phyloP scores from a whole-genome alignment of 2,888 invertebrate species.

The Heliothis peltigera region DNA sequence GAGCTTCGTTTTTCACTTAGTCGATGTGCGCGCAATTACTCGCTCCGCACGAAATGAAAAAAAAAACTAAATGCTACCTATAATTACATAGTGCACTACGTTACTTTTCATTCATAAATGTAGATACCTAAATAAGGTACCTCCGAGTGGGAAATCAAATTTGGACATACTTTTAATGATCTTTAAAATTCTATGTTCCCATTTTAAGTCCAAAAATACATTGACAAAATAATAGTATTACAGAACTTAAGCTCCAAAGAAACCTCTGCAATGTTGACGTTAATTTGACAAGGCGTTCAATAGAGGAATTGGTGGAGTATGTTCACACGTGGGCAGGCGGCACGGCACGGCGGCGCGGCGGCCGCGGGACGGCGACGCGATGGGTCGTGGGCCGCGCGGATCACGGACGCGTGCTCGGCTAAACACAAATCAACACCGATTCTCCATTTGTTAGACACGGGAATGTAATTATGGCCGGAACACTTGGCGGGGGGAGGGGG shows the following conservation, averaged over 20 bases:
- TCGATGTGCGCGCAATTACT: conserved; percentile 80
- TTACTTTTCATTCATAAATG: neutral
- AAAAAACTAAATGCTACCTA: conserved; percentile 38
- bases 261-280: conserved; percentile 23
- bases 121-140: conserved; percentile 2
- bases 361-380: conserved; percentile 36
- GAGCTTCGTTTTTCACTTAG: conserved; percentile 83
- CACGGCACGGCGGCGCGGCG: conserved; percentile 28
- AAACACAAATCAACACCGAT: conserved; percentile 91
- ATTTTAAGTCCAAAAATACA: conserved; percentile 12
- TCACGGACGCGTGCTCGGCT: conserved; percentile 81
- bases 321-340: conserved; percentile 36
- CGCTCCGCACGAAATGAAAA: conserved; percentile 68
- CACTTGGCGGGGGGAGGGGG: conserved; percentile 79
- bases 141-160: neutral
- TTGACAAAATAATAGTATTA: conserved; percentile 38
- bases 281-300: conserved; percentile 45
- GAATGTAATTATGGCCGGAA: conserved; percentile 90
- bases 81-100: conserved; percentile 11
- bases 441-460: conserved; percentile 91
- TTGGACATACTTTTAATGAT: neutral
- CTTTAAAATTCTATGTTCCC: conserved; percentile 17
- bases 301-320: conserved; percentile 30
- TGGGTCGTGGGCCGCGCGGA: conserved; percentile 70
- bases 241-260: conserved; percentile 23